phyloP scores from a whole-genome alignment of 2,888 invertebrate genomes.

The Morpho deidamia region DNA sequence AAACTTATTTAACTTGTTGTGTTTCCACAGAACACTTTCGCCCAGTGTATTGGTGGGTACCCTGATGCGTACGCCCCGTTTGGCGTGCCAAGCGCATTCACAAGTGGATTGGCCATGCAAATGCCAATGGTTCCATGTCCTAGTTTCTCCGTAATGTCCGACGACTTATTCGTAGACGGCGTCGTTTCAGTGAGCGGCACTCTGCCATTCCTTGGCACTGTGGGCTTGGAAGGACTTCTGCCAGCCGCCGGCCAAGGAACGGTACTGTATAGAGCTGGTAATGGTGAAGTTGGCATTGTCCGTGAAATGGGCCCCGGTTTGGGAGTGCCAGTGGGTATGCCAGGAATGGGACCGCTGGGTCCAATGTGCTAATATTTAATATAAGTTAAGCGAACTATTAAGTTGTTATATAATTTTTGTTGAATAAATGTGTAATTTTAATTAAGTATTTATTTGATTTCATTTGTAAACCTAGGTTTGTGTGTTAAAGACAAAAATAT shows the following conservation, averaged over 20 bases:
- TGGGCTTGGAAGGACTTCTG: slow-evolving; percentile 37
- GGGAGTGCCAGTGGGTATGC: background rate
- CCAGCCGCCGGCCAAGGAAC: slow-evolving; percentile 33
- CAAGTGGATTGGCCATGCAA: slow-evolving; percentile 14
- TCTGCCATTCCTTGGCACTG: slow-evolving; percentile 38
- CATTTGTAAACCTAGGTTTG: too few relatives aligned
- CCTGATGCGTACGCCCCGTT: slow-evolving; percentile 5
- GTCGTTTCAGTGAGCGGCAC: slow-evolving; percentile 34
- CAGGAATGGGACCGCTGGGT: too few relatives aligned
- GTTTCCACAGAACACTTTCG: slow-evolving; percentile 14
- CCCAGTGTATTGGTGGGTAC: slow-evolving; percentile 16
- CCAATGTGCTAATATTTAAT: too few relatives aligned
- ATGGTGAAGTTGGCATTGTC: slow-evolving; percentile 18
- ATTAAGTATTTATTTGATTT: background rate
- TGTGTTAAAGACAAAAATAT: too few relatives aligned
- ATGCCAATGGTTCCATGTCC: slow-evolving; percentile 23
- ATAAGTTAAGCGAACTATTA: too few relatives aligned
- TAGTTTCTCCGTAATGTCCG: slow-evolving; percentile 29
- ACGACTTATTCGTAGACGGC: slow-evolving; percentile 37
- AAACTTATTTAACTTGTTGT: too few relatives aligned
- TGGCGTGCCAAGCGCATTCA: slow-evolving; percentile 9
- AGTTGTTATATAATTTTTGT: background rate
- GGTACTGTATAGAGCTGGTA: slow-evolving; percentile 25
- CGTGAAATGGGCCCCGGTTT: slow-evolving; percentile 14
- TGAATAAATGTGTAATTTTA: slow-evolving; percentile 13